Evolutionary conservation across 2,888 invertebrate species (phyloP).

Genomic region (Chymomyza fuscimana): DNA sequence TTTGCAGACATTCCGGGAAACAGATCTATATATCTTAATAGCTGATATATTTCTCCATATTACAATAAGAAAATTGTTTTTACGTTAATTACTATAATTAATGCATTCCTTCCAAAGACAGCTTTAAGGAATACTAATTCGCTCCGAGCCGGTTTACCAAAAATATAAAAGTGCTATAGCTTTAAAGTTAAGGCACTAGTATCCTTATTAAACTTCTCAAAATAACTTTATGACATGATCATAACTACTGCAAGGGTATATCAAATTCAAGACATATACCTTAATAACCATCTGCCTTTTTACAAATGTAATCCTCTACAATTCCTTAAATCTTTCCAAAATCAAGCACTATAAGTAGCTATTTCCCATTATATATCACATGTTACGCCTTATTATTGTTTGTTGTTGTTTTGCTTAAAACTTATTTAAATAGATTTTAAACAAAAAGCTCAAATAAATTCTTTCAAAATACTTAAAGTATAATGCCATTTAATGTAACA

Average conservation of each 20-base stretch:
- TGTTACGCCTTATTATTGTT: conserved; percentile 6
- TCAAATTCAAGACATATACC: neutral
- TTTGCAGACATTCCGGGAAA: no score
- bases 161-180: neutral
- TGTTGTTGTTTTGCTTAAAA: neutral
- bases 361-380: neutral
- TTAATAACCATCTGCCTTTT: neutral
- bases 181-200: neutral
- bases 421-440: neutral
- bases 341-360: neutral
- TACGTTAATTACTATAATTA: no score
- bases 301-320: neutral
- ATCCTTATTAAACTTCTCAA: conserved; percentile 27
- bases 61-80: no score
- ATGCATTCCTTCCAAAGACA: no score
- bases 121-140: neutral
- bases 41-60: no score
- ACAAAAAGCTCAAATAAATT: neutral
- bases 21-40: no score
- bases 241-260: no score
- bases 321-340: neutral
- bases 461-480: neutral
- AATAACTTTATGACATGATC: conserved; percentile 45
- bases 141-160: neutral
- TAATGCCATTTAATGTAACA: neutral